Evolutionary conservation across 2,888 invertebrate species (phyloP).

Genomic region (Linyphia triangularis): DNA sequence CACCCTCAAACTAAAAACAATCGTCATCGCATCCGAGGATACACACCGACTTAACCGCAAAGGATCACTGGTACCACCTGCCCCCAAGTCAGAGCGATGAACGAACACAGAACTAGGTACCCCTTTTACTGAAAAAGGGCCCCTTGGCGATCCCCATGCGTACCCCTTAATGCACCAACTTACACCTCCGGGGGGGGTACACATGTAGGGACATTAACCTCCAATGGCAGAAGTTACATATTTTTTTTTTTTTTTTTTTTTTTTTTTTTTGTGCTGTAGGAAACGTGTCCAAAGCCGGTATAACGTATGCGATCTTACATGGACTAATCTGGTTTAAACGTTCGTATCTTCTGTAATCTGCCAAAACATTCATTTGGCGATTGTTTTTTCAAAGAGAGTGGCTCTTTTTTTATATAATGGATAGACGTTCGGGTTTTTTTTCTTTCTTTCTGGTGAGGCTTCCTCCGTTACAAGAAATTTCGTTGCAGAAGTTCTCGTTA

Average conservation of each 20-base stretch:
- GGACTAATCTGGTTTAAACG: slow-evolving; percentile 57
- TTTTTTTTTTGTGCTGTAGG: neutral
- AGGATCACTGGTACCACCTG: slow-evolving; percentile 51
- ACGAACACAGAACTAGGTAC: slow-evolving; percentile 46
- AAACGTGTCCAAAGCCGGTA: slow-evolving; percentile 23
- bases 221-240: slow-evolving; percentile 59
- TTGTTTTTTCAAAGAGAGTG: neutral
- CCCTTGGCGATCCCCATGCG: slow-evolving; percentile 33
- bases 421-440: neutral
- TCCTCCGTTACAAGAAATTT: slow-evolving; percentile 17
- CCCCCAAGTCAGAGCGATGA: slow-evolving; percentile 52
- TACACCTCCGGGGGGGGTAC: slow-evolving; percentile 56
- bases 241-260: slow-evolving; percentile 31
- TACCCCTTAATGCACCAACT: slow-evolving; percentile 73
- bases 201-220: slow-evolving; percentile 63
- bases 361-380: slow-evolving; percentile 54
- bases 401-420: neutral
- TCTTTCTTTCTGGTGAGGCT: slow-evolving; percentile 2
- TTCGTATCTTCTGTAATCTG: slow-evolving; percentile 27
- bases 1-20: neutral
- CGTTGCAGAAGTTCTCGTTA: neutral
- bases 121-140: slow-evolving; percentile 40
- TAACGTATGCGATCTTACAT: slow-evolving; percentile 41
- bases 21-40: neutral
- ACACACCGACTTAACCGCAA: slow-evolving; percentile 9